A percentile compares a stretch with the other conserved stretches of the same genome.
phyloP scores from a whole-genome alignment of 1,140 invertebrate species.

The Drosophila kepulauana region DNA sequence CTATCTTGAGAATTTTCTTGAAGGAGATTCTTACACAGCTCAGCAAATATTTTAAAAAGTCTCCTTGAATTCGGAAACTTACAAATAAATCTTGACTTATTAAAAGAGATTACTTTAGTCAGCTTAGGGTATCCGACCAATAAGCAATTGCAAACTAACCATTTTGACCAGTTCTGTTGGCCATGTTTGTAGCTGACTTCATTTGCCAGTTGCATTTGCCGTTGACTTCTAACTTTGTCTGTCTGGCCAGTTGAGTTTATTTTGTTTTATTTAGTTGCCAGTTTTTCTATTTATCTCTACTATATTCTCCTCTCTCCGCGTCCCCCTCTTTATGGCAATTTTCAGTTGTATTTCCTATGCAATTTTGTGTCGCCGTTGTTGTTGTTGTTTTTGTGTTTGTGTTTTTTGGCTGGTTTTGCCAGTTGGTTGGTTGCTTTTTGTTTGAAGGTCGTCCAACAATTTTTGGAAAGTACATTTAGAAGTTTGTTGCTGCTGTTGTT shows the following conservation, averaged over 20 bases:
- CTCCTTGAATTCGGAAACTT: too few relatives aligned
- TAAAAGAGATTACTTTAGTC: too few relatives aligned
- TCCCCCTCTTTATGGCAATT: slow-evolving; percentile 6
- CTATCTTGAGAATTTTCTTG: too few relatives aligned
- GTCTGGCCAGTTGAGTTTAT: slow-evolving; percentile 32
- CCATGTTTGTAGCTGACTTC: slow-evolving; percentile 56
- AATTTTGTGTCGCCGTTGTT: slow-evolving; percentile 51
- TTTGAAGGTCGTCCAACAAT: slow-evolving; percentile 71
- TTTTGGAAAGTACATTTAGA: slow-evolving; percentile 80
- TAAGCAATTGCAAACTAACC: background rate
- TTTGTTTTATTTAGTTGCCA: slow-evolving; percentile 30
- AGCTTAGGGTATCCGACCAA: slow-evolving; percentile 7
- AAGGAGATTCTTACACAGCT: too few relatives aligned
- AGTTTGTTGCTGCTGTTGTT: slow-evolving; percentile 52
- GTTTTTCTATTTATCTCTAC: slow-evolving; percentile 30
- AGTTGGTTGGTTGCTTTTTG: slow-evolving; percentile 45
- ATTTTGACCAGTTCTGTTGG: slow-evolving; percentile 20
- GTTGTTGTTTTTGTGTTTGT: slow-evolving; percentile 39
- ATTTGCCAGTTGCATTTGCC: slow-evolving; percentile 51
- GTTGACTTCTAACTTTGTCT: slow-evolving; percentile 68
- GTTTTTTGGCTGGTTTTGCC: slow-evolving; percentile 49
- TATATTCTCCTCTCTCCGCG: slow-evolving; percentile 14
- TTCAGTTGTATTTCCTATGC: slow-evolving; percentile 60
- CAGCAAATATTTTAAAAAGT: too few relatives aligned
- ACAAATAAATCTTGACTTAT: background rate